Conservation (phyloP, 1,140 invertebrate genomes). For the Tetragonula clypearis region DNA sequence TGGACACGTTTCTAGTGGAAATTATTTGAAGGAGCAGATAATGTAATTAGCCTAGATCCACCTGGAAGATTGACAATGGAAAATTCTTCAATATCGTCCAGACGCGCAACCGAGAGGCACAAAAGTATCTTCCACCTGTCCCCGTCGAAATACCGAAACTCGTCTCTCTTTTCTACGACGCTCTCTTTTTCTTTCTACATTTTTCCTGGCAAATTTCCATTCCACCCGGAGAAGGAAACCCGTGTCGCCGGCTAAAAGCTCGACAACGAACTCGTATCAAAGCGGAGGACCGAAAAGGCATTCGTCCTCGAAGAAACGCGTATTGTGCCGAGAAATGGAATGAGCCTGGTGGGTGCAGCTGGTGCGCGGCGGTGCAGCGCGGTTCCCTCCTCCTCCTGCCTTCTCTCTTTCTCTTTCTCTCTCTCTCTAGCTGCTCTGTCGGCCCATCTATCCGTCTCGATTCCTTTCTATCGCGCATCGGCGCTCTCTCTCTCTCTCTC, state of each 20-base stretch:
- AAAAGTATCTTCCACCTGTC: not conserved
- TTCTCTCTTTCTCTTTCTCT: not conserved
- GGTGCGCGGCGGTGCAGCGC: conserved; percentile 52
- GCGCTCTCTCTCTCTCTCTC: conserved; percentile 13
- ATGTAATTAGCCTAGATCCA: too few species aligned
- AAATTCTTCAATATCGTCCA: not conserved
- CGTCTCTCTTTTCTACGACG: not conserved
- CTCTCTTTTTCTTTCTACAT: not conserved
- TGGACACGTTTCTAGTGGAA: not conserved
- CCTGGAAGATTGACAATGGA: not conserved
- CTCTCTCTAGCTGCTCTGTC: conserved; percentile 7
- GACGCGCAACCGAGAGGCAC: not conserved
- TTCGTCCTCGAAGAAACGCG: conserved; percentile 40
- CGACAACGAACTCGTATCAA: not conserved
- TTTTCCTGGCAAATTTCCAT: conserved; percentile 17
- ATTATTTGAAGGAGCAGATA: not conserved
- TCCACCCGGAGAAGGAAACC: not conserved
- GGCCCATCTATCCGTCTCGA: conserved; percentile 38
- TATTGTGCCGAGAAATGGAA: conserved; percentile 63
- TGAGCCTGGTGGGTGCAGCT: conserved; percentile 74
- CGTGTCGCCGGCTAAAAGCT: not conserved
- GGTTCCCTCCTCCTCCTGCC: conserved; percentile 54
- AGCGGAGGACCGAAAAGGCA: not conserved
- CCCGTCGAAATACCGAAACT: too few species aligned
- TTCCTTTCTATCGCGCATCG: conserved; percentile 1